Conservation (phyloP, 2,113 vertebrate genomes). For the Triplophysa dalaica region DNA sequence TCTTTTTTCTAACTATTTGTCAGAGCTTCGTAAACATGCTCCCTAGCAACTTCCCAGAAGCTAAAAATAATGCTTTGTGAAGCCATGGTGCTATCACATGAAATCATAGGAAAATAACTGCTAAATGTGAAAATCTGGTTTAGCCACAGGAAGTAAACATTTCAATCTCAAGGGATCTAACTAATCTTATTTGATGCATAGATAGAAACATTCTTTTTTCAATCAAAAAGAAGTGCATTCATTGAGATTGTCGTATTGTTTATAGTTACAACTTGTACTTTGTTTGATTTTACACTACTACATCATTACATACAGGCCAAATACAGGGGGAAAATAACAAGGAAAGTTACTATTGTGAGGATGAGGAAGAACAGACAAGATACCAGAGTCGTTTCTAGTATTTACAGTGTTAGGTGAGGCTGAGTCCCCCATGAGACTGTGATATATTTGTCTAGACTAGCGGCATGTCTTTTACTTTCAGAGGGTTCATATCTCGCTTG, state of each 20-base stretch:
- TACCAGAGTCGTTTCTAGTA: background rate
- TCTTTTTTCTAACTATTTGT: background rate
- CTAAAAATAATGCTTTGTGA: conserved; percentile 30
- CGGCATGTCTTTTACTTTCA: no score
- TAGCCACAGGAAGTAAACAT: background rate
- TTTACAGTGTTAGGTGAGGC: background rate
- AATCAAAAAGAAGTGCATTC: background rate
- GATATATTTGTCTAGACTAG: no score
- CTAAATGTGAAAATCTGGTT: conserved; percentile 17
- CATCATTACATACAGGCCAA: background rate
- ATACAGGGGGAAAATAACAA: background rate
- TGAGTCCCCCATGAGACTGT: no score
- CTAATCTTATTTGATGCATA: conserved; percentile 23
- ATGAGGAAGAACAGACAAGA: background rate
- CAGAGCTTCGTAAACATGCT: background rate
- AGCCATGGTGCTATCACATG: conserved; percentile 13
- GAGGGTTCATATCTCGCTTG: no score
- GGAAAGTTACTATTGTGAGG: no score
- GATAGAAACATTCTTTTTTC: background rate
- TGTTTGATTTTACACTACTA: background rate
- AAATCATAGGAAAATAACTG: background rate
- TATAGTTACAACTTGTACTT: background rate
- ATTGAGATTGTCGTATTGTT: background rate
- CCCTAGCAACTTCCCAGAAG: background rate
- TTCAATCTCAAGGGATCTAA: background rate